Evolutionary conservation across 2,113 vertebrate species (phyloP).

Genomic region (Onychostruthus taczanowskii): DNA sequence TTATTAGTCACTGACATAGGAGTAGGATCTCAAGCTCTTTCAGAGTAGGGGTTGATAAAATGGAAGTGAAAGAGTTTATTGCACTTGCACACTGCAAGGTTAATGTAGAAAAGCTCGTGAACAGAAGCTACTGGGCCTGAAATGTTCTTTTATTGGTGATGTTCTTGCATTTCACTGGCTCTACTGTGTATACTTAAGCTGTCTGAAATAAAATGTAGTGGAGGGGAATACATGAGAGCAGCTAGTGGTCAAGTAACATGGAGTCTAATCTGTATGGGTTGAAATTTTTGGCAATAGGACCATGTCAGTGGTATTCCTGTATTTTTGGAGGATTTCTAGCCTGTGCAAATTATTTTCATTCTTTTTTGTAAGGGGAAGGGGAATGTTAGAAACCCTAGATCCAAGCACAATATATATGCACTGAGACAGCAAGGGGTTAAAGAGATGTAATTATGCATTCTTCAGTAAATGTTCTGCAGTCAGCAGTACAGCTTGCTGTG

Average conservation of each 20-base stretch:
- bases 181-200: background rate
- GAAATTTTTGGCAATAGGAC: background rate
- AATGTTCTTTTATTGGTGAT: background rate
- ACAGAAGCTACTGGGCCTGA: background rate
- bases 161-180: background rate
- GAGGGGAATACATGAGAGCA: background rate
- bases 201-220: background rate
- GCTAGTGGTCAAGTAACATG: background rate
- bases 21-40: background rate
- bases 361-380: background rate
- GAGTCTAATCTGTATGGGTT: background rate
- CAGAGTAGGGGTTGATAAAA: background rate
- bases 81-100: background rate
- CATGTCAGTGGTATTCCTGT: background rate
- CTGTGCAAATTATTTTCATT: background rate
- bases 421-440: conserved; percentile 33
- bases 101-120: background rate
- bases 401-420: background rate
- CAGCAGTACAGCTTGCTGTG: conserved; percentile 21
- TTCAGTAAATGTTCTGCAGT: conserved; percentile 37
- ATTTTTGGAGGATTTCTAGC: background rate
- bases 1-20: fast-evolving
- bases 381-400: background rate
- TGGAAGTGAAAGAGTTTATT: background rate
- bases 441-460: conserved; percentile 23